These are phyloP conservation scores for Druceiella hillmani DNA, from an alignment of 2,888 invertebrate genomes.

Conservation along the genomic window DNA sequence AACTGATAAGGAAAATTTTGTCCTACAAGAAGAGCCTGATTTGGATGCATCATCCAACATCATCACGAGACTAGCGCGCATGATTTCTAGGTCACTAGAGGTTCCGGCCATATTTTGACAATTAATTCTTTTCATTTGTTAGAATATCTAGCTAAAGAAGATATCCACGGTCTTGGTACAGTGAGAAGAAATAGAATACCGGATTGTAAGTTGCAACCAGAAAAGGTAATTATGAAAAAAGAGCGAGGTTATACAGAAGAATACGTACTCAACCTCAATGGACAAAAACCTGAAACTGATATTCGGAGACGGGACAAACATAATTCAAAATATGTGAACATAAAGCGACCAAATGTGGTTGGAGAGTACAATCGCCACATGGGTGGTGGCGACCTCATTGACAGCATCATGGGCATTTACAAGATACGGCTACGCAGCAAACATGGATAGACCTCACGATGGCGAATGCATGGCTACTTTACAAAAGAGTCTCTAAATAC, in stretches of 20 bases:
- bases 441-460: constrained; percentile 3
- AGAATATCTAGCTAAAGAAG: constrained; percentile 2
- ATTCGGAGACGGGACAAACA: constrained; percentile 21
- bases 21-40: constrained; percentile 17
- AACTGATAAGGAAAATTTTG: constrained; percentile 25
- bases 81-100: constrained; percentile 25
- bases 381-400: constrained; percentile 27
- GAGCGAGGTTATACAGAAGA: constrained; percentile 20
- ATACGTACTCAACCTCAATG: too few species aligned
- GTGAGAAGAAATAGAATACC: constrained; percentile 29
- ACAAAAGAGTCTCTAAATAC: constrained; percentile 3
- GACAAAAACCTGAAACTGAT: constrained; percentile 12
- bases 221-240: constrained; percentile 24
- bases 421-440: constrained; percentile 14
- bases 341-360: constrained; percentile 23
- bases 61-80: constrained; percentile 25
- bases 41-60: constrained; percentile 25
- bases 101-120: constrained; percentile 28
- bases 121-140: constrained; percentile 14
- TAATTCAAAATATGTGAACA: constrained; percentile 19
- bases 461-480: constrained; percentile 7
- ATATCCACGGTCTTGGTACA: too few species aligned
- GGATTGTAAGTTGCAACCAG: constrained; percentile 23
- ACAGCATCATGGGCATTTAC: constrained; percentile 25
- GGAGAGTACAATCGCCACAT: constrained; percentile 25